These are phyloP conservation scores for Diacarnus erythraeanus DNA, from an alignment of 37 sponge, comb jelly and placozoan species.

Conservation along the genomic window DNA sequence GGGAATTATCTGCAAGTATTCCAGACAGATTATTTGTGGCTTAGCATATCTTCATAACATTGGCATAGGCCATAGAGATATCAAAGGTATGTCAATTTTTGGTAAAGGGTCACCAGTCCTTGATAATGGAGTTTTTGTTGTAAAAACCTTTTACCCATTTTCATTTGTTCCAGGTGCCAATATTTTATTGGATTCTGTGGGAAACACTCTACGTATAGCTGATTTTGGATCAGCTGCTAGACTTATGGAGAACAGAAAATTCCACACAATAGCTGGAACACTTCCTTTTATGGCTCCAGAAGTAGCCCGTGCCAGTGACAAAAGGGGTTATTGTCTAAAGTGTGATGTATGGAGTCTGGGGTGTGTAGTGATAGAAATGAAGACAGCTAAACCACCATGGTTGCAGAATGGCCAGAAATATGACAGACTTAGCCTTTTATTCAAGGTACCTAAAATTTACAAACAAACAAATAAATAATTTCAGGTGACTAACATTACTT, in stretches of 20 bases:
- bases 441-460: background rate
- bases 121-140: background rate
- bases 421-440: background rate
- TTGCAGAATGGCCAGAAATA: background rate
- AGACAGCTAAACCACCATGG: background rate
- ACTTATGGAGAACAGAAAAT: background rate
- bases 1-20: background rate
- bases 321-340: background rate
- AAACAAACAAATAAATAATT: no score
- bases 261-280: background rate
- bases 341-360: constrained; percentile 10
- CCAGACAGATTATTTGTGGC: constrained; percentile 3
- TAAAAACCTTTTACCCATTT: background rate
- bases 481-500: no score
- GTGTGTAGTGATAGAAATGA: constrained; percentile 4
- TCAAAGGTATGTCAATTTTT: background rate
- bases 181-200: background rate
- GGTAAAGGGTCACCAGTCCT: background rate
- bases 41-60: background rate
- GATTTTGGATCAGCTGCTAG: constrained; percentile 10
- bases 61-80: background rate
- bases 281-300: constrained; percentile 15
- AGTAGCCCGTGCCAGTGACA: background rate
- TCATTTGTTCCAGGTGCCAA: constrained; percentile 3
- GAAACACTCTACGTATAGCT: background rate